These are phyloP conservation scores for Megamerina dolium DNA, from an alignment of 2,888 invertebrate species.

Conservation along the genomic window DNA sequence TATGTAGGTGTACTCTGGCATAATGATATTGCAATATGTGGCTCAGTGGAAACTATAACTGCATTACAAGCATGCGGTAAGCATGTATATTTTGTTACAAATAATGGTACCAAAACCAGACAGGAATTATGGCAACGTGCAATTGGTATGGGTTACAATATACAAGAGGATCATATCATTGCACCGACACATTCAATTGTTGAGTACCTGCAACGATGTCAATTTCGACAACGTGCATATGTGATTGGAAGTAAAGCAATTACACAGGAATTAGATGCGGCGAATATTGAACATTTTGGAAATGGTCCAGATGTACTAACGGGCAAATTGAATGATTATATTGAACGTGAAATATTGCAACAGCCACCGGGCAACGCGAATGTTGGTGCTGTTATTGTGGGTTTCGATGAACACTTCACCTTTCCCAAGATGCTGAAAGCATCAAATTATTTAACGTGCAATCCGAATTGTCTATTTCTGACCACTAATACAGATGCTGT, in stretches of 20 bases:
- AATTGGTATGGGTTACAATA: constrained; percentile 63
- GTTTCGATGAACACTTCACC: constrained; percentile 88
- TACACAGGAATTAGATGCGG: constrained; percentile 70
- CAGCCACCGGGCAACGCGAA: constrained; percentile 55
- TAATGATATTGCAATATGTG: constrained; percentile 61
- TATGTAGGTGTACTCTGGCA: constrained; percentile 69
- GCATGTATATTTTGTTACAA: constrained; percentile 78
- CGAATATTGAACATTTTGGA: constrained; percentile 68
- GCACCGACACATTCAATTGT: constrained; percentile 74
- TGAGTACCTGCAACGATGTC: constrained; percentile 64
- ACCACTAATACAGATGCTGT: constrained; percentile 90
- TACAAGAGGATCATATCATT: constrained; percentile 68
- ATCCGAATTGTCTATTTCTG: constrained; percentile 72
- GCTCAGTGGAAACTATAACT: constrained; percentile 64
- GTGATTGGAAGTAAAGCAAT: constrained; percentile 77
- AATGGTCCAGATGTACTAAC: constrained; percentile 66
- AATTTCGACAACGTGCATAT: constrained; percentile 71
- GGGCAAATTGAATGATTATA: constrained; percentile 46
- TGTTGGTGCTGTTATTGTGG: constrained; percentile 89
- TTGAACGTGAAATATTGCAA: constrained; percentile 54
- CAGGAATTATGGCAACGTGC: constrained; percentile 71
- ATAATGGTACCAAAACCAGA: constrained; percentile 80
- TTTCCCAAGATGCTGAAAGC: constrained; percentile 88
- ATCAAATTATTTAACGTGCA: constrained; percentile 67
- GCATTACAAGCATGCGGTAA: constrained; percentile 66